Base-by-base conservation (phyloP, 2,797 vertebrate genomes). In the Centropyge bicolor region DNA sequence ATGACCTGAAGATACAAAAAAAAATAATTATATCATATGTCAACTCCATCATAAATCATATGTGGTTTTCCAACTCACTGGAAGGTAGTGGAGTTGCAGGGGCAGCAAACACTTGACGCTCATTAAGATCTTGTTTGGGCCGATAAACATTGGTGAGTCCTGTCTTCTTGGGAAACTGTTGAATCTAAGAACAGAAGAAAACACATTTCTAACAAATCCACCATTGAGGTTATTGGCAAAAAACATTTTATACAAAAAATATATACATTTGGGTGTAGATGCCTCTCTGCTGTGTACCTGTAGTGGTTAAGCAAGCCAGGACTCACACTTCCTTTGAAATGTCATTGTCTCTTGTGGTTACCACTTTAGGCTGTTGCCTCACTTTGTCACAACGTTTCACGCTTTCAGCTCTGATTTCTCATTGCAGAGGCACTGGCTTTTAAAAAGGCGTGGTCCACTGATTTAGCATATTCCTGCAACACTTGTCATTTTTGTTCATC, bases 31-130 rank as follows among this genome's bases (percentile, higher is more conserved):
- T 1, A 22, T 45, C 70, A 51, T 31, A n/a, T 10, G 0, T 14
- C 17, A 45, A 35, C 45, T 46, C 19, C 27, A 8, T 45, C 20
- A 43, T 24, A n/a, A 20, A 52, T 45, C n/a, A 0, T 7, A 4
- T 20, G 2, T 49, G 7, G 20, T 12, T 59, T 79, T 38, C 20
- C 5, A 35, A 90, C 87, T 86, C 75, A 91, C 90, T 40, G 4
- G 70, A 2, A 22, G 83, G 71, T 6, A 78, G 59, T 22, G 55
- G 8, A 24, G 85, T 73, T n/a, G 68, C 84, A 38, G 88, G 78
- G 8, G 93, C 94, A 3, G 89, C 82, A 49, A 12, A 92, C 4
- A 94, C 81, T 0, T 38, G 5, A 3, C 92, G 89, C 8, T 35
- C 36, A 14, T 85, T 61, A 0, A 92, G 89, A 0, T n/a, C 0